Conservation (phyloP, 2,797 vertebrate genomes). For the Sebastes goodei region DNA sequence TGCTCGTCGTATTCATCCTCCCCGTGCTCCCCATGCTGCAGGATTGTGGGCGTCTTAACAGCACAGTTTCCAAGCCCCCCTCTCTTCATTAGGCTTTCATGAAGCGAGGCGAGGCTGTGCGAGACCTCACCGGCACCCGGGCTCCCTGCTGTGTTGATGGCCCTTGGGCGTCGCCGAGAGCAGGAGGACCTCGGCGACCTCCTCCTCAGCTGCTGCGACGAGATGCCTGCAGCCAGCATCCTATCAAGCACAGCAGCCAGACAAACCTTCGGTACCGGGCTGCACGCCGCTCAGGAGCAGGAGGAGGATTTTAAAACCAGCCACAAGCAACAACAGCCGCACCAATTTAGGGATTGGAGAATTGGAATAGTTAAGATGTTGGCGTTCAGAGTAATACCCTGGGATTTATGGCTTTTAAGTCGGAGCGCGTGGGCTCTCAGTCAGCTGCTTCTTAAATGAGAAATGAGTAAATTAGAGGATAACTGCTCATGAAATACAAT, state of each 20-base stretch:
- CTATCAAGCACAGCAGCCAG: constrained; percentile 69
- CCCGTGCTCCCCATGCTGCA: constrained; percentile 56
- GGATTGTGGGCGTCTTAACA: constrained; percentile 61
- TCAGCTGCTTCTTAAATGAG: constrained; percentile 33
- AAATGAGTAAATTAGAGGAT: constrained; percentile 30
- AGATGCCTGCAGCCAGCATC: constrained; percentile 78
- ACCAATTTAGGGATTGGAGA: constrained; percentile 67
- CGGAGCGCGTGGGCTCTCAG: constrained; percentile 39
- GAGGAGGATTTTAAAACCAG: constrained; percentile 55
- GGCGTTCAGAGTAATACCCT: constrained; percentile 52
- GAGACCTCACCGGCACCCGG: constrained; percentile 79
- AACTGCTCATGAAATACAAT: constrained; percentile 19
- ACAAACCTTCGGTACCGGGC: constrained; percentile 42
- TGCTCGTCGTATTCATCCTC: constrained; percentile 17
- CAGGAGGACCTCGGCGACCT: constrained; percentile 80
- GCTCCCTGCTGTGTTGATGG: constrained; percentile 81
- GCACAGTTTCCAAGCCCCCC: constrained; percentile 68
- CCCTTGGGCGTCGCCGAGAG: constrained; percentile 82
- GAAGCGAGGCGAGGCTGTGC: constrained; percentile 78
- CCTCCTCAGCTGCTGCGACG: constrained; percentile 78
- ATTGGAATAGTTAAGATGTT: constrained; percentile 57
- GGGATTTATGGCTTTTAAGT: constrained; percentile 66
- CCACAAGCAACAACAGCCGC: constrained; percentile 67
- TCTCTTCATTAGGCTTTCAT: constrained; percentile 87
- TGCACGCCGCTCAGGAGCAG: constrained; percentile 34